Percentiles rank a stretch among this genome's conserved stretches.
These are phyloP conservation scores for Pachycephus smyrnensis DNA, from an alignment of 2,888 invertebrate species.

Conservation along the genomic window DNA sequence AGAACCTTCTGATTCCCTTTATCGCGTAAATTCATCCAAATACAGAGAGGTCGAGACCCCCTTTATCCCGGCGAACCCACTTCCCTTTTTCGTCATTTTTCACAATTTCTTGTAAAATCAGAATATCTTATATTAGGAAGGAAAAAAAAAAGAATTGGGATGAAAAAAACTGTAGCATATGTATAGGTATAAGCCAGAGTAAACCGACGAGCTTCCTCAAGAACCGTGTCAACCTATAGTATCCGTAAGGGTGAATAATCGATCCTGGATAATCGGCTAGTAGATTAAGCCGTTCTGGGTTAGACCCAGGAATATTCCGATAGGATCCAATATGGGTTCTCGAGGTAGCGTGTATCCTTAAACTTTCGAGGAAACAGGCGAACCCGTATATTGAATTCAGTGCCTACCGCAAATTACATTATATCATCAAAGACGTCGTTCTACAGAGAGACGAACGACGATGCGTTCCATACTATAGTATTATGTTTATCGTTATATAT, in stretches of 20 bases:
- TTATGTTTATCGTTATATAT: background rate
- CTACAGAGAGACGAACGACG: background rate
- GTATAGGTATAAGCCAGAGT: background rate
- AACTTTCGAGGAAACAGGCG: slow-evolving; percentile 17
- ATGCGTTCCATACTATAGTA: background rate
- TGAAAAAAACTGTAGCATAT: background rate
- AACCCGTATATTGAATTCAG: slow-evolving; percentile 7
- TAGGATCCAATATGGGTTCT: background rate
- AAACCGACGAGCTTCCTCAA: background rate
- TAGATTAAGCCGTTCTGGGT: background rate
- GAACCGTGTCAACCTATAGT: background rate
- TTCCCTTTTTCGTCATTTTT: background rate
- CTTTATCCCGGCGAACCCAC: background rate
- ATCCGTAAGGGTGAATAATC: background rate
- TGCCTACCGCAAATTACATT: slow-evolving; percentile 19
- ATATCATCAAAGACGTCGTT: slow-evolving; percentile 15
- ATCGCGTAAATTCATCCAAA: background rate
- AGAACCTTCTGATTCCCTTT: background rate
- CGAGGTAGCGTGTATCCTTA: slow-evolving; percentile 4
- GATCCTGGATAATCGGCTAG: background rate
- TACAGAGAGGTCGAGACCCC: background rate
- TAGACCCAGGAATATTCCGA: background rate
- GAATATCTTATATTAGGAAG: background rate
- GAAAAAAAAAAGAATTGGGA: background rate
- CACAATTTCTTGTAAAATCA: background rate